Evolutionary conservation across 1,140 invertebrate species (phyloP), one percentile per base, ranked within the genome.

Genomic region (Bombus confusus): DNA sequence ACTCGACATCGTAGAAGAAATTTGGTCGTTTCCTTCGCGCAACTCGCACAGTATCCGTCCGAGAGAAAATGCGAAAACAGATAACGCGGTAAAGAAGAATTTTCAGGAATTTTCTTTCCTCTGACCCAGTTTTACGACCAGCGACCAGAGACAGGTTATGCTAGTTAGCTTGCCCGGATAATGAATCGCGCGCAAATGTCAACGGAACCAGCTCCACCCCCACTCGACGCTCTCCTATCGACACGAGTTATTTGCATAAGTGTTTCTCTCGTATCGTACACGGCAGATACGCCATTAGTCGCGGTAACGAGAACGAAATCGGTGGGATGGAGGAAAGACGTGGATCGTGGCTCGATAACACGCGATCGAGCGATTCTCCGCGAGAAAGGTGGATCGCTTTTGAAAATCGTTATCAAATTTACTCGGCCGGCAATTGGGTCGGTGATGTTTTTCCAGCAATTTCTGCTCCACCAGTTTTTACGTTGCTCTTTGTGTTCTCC

Each of bases 151-250:
- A 71, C 31, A 43, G 37, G n/a, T 43, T 84, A 71, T 25, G 59
- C 31, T 15, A 64, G 80, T 68, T 6, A 25, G 15, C 43, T 72
- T 28, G 83, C 5, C 47, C 39, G 31, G 52, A 43, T 79, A 84
- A 84, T 72, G 83, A 79, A 72, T 80, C 39, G 72, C 34, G 52
- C 13, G 83, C 22, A 62, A 84, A 62, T 72, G 83, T 84, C 66
- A 80, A 72, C 76, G 39, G 66, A 47, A 71, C 18, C 37, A 31
- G 34, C 34, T 39, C 31, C n/a, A 25, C 37, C 52, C 52, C 41
- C 25, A 4, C n/a, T 57, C 39, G 64, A 34, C 9, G 15, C 62
- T 41, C n/a, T 25, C 82, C 15, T 3, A 47, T 79, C 66, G 28
- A 52, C 22, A 52, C 18, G 47, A 72, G 66, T 62, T 84, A 84